These are phyloP conservation scores for Telmatherina bonti DNA, from an alignment of 2,797 vertebrate species.

Conservation along the genomic window DNA sequence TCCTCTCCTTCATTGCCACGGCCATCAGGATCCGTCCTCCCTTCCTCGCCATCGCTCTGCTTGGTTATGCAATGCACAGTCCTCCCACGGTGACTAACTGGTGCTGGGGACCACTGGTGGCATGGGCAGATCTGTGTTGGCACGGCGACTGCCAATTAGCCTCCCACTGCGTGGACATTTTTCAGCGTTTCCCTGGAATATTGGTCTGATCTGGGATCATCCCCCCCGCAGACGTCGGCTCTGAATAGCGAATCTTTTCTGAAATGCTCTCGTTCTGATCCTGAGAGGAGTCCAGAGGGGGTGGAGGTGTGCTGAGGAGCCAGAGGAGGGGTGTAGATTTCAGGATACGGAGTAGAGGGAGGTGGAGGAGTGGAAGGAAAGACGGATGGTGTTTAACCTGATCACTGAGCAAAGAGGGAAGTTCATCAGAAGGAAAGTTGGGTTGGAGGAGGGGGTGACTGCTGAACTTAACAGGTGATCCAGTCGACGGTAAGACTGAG, in stretches of 20 bases:
- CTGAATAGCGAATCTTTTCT: slow-evolving; percentile 40
- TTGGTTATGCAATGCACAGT: slow-evolving; percentile 85
- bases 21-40: slow-evolving; percentile 54
- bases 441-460: slow-evolving; percentile 10
- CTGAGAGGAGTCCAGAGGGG: slow-evolving; percentile 23
- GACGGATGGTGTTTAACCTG: not conserved
- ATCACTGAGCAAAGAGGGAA: not conserved
- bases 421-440: slow-evolving; percentile 34
- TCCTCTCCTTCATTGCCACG: slow-evolving; percentile 56
- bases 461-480: slow-evolving; percentile 39
- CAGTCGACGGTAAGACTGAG: slow-evolving; percentile 29
- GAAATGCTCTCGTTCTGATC: slow-evolving; percentile 46
- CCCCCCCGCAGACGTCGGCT: too few relatives aligned
- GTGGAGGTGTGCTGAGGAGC: slow-evolving; percentile 17
- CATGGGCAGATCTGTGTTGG: slow-evolving; percentile 47
- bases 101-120: slow-evolving; percentile 64
- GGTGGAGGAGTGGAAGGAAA: slow-evolving; percentile 9
- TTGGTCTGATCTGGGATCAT: slow-evolving; percentile 6
- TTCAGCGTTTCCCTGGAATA: slow-evolving; percentile 58
- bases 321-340: slow-evolving; percentile 36
- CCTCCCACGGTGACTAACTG: slow-evolving; percentile 68
- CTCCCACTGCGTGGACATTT: slow-evolving; percentile 6
- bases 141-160: slow-evolving; percentile 17
- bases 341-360: slow-evolving; percentile 39
- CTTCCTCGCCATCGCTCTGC: slow-evolving; percentile 68